Evolutionary conservation across 2,797 vertebrate genomes (phyloP), one percentile per base, ranked within the genome.

Genomic region (Danio albolineatus): DNA sequence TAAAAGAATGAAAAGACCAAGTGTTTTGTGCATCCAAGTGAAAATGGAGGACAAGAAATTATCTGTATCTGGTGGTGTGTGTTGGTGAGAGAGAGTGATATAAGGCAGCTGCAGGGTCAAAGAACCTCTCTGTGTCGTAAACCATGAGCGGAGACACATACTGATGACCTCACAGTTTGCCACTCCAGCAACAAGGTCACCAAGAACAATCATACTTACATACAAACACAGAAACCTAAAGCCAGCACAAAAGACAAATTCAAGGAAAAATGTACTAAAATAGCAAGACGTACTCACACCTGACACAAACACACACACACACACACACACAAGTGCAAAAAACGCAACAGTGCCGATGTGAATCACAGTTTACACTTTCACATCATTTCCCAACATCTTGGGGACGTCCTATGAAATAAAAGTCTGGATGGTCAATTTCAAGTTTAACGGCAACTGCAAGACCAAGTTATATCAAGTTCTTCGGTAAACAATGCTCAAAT

Each of bases 91-190:
- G 48, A 46, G 73, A 70, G 65, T 84, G 73, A 84, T 72, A 74
- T 56, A 78, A 77, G 48, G 56, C 80, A 86, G 77, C 74, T 84
- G 80, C 70, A 72, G 46, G 54, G 80, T 86, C 77, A 82, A 84
- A 81, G 78, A 78, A 74, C 41, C 44, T 72, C 77, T 73, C 78
- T 81, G 76, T 84, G 60, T 80, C 10, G 21, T 70, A 57, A 75
- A 36, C 54, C 66, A 75, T 66, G 51, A 39, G 72, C 13, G 69
- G 13, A 62, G 9, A 44, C 39, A 80, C 57, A 70, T 53, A 75
- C 28, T 49, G 62, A 86, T 82, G 80, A 84, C 70, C 60, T 84
- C 76, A 86, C 59, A 28, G 64, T 67, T 54, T 66, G 78, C 80
- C 71, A 82, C 71, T 67, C 73, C 7, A 5, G 41, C 69, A 82